phyloP scores from a whole-genome alignment of 2,113 vertebrate genomes.

The Scolopax mira region DNA sequence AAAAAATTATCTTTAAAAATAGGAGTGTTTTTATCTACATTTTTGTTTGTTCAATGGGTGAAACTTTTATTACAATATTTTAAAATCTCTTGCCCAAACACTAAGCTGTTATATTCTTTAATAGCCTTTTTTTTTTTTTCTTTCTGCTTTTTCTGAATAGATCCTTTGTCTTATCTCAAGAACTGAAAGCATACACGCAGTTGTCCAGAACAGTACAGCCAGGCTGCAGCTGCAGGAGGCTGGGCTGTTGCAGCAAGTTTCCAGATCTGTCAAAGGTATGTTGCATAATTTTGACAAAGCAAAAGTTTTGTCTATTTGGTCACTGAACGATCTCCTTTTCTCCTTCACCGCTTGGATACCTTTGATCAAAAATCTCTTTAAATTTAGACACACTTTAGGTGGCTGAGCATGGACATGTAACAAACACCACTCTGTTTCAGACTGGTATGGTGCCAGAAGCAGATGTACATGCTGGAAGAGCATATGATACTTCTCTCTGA shows the following conservation, averaged over 20 bases:
- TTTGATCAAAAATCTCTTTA: neutral
- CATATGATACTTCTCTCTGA: neutral
- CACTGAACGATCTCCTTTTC: neutral
- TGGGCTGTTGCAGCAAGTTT: neutral
- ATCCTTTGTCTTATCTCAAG: neutral
- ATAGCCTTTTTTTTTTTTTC: neutral
- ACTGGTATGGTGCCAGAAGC: neutral
- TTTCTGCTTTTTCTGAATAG: slow-evolving; percentile 23
- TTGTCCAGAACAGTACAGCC: neutral
- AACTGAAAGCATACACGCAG: neutral
- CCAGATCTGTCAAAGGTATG: neutral
- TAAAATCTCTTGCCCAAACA: neutral
- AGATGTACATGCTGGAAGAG: neutral
- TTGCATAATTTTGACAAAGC: neutral
- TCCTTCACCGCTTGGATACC: neutral
- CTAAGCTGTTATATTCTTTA: neutral
- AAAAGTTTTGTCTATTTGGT: neutral
- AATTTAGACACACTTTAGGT: neutral
- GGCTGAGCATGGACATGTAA: neutral
- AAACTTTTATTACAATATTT: slow-evolving; percentile 36
- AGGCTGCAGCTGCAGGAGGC: neutral
- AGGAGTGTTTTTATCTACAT: neutral
- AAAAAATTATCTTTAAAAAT: slow-evolving; percentile 33
- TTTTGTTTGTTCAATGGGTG: slow-evolving; percentile 37
- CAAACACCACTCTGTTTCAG: neutral